Evolutionary conservation across 2,113 vertebrate genomes (phyloP).

Genomic region (Tachysurus vachellii): DNA sequence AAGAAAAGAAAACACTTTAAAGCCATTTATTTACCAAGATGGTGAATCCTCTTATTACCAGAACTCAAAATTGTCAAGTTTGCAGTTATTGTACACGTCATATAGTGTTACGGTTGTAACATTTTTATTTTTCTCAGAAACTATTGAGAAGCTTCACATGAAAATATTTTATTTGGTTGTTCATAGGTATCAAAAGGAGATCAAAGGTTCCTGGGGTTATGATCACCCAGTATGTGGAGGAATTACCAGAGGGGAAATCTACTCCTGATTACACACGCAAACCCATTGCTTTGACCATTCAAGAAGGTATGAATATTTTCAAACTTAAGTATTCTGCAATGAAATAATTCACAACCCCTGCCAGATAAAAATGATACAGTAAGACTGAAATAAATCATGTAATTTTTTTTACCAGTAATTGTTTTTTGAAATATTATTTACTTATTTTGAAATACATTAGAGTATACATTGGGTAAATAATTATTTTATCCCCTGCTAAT

Average conservation of each 20-base stretch:
- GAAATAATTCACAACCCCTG: not conserved
- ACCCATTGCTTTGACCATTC: slow-evolving; percentile 83
- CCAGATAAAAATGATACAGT: not conserved
- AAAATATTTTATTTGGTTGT: slow-evolving; percentile 34
- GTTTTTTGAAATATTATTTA: not conserved
- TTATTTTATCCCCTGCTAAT: too few relatives aligned
- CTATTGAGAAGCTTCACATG: not conserved
- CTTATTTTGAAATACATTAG: not conserved
- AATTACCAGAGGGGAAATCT: slow-evolving; percentile 80
- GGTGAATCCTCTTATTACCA: not conserved
- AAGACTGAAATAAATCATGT: not conserved
- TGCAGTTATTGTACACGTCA: not conserved
- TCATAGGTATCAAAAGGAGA: slow-evolving; percentile 73
- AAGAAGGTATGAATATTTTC: slow-evolving; percentile 75
- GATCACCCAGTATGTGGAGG: slow-evolving; percentile 79
- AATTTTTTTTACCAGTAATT: not conserved
- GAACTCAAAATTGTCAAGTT: not conserved
- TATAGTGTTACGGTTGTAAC: not conserved
- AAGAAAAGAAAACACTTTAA: not conserved
- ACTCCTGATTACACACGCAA: slow-evolving; percentile 85
- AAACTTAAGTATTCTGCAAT: not conserved
- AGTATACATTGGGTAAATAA: not conserved
- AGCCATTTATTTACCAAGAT: not conserved
- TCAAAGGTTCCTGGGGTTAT: slow-evolving; percentile 82
- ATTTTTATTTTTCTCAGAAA: too few relatives aligned